Evolutionary conservation across 2,797 vertebrate genomes (phyloP), one percentile per base, ranked within the genome.

Genomic region (Coendou prehensilis): DNA sequence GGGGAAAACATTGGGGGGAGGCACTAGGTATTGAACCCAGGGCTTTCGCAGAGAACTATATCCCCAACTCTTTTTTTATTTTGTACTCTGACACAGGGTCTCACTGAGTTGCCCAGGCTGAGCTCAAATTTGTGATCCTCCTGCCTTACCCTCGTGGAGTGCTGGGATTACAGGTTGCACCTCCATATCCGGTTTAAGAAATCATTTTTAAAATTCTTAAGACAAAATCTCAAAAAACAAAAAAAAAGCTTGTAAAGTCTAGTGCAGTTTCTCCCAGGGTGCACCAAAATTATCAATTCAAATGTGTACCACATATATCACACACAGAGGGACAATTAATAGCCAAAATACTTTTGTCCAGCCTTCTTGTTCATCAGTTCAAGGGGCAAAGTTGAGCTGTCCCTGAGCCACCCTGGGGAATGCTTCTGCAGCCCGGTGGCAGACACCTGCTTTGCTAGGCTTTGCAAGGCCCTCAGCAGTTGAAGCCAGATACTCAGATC

Each of bases 221-320:
- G 63, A 33, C 63, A n/a, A n/a, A 69, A 69, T 37, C 59, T 41
- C 37, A 41, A 41, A 41, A 41, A 41, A 41, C 37, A 41, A 41
- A 6, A 52, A 61, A 88, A 73, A 59, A 20, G 2, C 83, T 17
- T 61, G 23, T 64, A n/a, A 69, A 56, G 64, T 15, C 69, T 11
- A 78, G 13, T n/a, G 26, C 69, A 89, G n/a, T 67, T 10, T 11
- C 6, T 47, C 22, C 64, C 26, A 3, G 0, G 22, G 18, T 7
- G 15, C 85, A 87, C 71, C 59, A 56, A 45, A 75, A 79, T 33
- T 5, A 9, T 67, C 61, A 0, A 2, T 23, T 87, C 11, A 47
- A 59, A 80, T 0, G 0, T 5, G 33, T 1, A 18, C 22, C 11
- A 26, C 15, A 0, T n/a, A 1, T 1, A 2, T 33, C 33, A 20